Conservation (phyloP, 2,797 vertebrate species). For the Lacerta bilineata region DNA sequence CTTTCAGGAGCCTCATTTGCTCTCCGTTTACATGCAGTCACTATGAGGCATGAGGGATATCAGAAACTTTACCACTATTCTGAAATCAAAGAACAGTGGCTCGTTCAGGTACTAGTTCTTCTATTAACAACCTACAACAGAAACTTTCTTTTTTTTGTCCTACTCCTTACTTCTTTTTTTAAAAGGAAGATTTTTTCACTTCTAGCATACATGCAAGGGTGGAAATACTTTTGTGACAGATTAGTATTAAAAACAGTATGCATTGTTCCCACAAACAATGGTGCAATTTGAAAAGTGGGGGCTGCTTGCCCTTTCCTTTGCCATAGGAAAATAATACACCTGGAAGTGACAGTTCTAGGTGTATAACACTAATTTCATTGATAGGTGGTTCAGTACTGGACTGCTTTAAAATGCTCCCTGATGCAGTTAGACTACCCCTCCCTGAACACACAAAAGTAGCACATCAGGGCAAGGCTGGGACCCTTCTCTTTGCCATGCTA, state of each 20-base stretch:
- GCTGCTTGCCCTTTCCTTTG: neutral
- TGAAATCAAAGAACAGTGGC: slow-evolving; percentile 4
- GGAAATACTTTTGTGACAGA: neutral
- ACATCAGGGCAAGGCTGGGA: neutral
- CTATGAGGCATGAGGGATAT: neutral
- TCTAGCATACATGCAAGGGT: neutral
- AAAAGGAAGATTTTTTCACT: neutral
- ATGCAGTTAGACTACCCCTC: neutral
- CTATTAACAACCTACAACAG: neutral
- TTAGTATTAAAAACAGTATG: neutral
- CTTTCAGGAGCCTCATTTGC: neutral
- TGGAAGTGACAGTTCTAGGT: neutral
- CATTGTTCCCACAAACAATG: neutral
- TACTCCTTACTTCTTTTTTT: neutral
- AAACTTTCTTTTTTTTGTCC: neutral
- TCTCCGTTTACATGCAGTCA: neutral
- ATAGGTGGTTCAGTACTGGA: neutral
- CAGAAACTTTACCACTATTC: neutral
- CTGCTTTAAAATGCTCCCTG: neutral
- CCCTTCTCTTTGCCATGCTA: neutral
- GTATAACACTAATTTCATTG: neutral
- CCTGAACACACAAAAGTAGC: neutral
- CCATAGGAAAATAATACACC: neutral
- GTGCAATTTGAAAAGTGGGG: neutral
- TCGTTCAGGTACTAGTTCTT: neutral